These are phyloP conservation scores for Pseudobourletiella spinata DNA, from an alignment of 1,140 invertebrate genomes.

Conservation along the genomic window DNA sequence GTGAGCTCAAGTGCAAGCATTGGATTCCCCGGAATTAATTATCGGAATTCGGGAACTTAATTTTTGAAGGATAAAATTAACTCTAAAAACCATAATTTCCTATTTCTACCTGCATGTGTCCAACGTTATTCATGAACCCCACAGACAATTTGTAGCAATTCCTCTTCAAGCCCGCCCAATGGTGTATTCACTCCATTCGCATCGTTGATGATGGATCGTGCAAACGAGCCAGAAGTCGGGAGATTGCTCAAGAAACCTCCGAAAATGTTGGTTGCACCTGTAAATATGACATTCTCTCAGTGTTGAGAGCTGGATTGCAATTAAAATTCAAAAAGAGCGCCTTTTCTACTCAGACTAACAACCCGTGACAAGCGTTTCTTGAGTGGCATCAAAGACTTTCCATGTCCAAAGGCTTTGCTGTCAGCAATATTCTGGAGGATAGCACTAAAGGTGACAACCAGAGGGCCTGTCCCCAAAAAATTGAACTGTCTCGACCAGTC, in stretches of 20 bases:
- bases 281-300: too few relatives aligned
- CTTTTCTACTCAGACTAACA: too few relatives aligned
- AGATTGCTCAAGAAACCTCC: constrained; percentile 83
- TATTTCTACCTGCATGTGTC: too few relatives aligned
- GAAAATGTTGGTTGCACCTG: constrained; percentile 66
- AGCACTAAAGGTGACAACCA: constrained; percentile 63
- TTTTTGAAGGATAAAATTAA: too few relatives aligned
- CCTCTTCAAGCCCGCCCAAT: constrained; percentile 45
- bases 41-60: too few relatives aligned
- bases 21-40: too few relatives aligned
- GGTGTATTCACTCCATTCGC: constrained; percentile 59
- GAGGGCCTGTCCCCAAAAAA: constrained; percentile 14
- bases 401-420: constrained; percentile 72
- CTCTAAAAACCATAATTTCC: too few relatives aligned
- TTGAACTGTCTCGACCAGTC: constrained; percentile 64
- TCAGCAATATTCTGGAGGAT: constrained; percentile 77
- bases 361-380: constrained; percentile 73
- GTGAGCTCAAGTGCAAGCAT: too few relatives aligned
- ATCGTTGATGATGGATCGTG: constrained; percentile 84
- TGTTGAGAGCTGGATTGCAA: too few relatives aligned
- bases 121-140: too few relatives aligned
- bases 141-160: too few relatives aligned
- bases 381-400: constrained; percentile 70
- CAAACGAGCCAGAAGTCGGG: constrained; percentile 85
- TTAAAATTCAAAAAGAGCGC: too few relatives aligned